Evolutionary conservation across 1,140 invertebrate genomes (phyloP), one percentile per base, ranked within the genome.

Genomic region (Trialeurodes vaporariorum): DNA sequence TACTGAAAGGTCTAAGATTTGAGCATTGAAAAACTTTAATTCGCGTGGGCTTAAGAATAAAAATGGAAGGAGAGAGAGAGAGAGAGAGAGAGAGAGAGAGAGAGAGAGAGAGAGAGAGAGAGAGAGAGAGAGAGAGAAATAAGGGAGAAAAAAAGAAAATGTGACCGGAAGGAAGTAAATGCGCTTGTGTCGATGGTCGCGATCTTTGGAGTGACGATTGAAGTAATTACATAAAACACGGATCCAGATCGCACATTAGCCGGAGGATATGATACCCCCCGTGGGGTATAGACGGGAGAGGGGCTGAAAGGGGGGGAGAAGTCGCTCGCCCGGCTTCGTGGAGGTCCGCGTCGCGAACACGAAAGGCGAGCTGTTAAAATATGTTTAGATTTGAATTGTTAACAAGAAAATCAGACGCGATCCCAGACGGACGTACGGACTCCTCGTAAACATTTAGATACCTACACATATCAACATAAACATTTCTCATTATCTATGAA

Each of bases 171-270:
- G 61, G 11, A 9, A 23, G 9, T 12, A 11, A 12, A 61, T 12
- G 25, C 11, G 9, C n/a, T n/a, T n/a, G n/a, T n/a, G n/a, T n/a
- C n/a, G n/a, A n/a, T n/a, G n/a, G n/a, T n/a, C n/a, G n/a, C n/a
- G n/a, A n/a, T n/a, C n/a, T n/a, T n/a, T n/a, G n/a, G n/a, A n/a
- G n/a, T n/a, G n/a, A n/a, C n/a, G n/a, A n/a, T n/a, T n/a, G n/a
- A 17, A 49, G 34, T 49, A 49, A 49, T 49, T 49, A 49, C 17
- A 49, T 5, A 17, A 49, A 49, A 49, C 17, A 49, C 17, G 5
- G 17, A 49, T n/a, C 26, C 26, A 64, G 25, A 64, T 27, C 25
- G 9, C 63, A 64, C 25, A 25, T 27, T 64, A 25, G 63, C 63
- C 21, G 26, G 63, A 22, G 5, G n/a, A 9, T 5, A 17, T 17